Evolutionary conservation across 2,888 invertebrate species (phyloP).

Genomic region (Steinernema hermaphroditum): DNA sequence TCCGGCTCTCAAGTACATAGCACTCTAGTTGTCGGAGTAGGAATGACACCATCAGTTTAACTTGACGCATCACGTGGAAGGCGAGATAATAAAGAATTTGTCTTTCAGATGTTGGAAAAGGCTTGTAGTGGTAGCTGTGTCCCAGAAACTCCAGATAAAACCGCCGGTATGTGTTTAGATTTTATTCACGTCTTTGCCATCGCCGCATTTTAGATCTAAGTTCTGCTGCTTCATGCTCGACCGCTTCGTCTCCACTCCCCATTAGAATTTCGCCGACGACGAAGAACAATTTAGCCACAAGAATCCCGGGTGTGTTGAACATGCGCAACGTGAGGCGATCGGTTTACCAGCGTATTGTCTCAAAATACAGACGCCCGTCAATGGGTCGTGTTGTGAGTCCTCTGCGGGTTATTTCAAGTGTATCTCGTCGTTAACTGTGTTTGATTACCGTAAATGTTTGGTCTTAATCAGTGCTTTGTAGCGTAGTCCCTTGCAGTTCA

Average conservation of each 20-base stretch:
- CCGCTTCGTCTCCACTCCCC: background rate
- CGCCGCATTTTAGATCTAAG: background rate
- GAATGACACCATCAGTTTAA: too few relatives aligned
- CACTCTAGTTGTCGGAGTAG: too few relatives aligned
- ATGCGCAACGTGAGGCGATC: background rate
- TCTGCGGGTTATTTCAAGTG: too few relatives aligned
- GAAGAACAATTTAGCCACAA: slow-evolving; percentile 4
- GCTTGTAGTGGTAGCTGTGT: background rate
- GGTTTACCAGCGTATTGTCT: background rate
- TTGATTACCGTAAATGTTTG: too few relatives aligned
- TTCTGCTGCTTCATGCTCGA: background rate
- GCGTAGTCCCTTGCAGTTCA: too few relatives aligned
- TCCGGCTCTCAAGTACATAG: too few relatives aligned
- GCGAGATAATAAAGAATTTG: background rate
- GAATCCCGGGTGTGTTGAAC: slow-evolving; percentile 1
- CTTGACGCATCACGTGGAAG: too few relatives aligned
- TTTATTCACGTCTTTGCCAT: background rate
- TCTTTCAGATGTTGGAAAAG: background rate
- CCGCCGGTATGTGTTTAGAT: background rate
- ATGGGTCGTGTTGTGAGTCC: background rate
- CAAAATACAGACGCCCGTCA: background rate
- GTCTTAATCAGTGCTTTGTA: too few relatives aligned
- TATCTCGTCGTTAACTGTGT: too few relatives aligned
- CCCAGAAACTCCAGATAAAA: background rate
- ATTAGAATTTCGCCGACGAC: background rate